Evolutionary conservation across 2,113 vertebrate genomes (phyloP).

Genomic region (Motacilla tschutschensis): DNA sequence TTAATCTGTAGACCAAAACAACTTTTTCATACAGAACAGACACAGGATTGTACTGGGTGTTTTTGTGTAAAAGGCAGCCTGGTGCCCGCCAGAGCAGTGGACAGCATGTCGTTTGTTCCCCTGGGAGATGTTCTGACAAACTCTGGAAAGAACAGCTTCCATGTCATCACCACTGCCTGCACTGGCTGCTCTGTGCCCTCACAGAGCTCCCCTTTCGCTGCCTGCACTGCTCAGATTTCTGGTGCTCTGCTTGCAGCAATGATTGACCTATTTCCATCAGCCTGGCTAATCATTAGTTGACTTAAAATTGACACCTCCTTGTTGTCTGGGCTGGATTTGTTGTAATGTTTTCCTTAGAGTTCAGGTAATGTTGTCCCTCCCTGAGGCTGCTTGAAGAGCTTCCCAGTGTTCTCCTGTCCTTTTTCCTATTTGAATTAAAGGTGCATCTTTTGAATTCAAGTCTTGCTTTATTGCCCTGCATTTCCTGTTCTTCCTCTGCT

Average conservation of each 20-base stretch:
- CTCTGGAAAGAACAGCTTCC: slow-evolving; percentile 51
- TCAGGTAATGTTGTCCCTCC: neutral
- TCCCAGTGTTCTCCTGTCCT: neutral
- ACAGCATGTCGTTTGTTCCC: slow-evolving; percentile 62
- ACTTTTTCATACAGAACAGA: slow-evolving; percentile 57
- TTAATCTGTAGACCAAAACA: slow-evolving; percentile 31
- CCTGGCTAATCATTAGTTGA: slow-evolving; percentile 52
- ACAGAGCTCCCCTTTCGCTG: neutral
- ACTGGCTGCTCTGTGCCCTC: slow-evolving; percentile 15
- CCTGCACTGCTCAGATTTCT: slow-evolving; percentile 49
- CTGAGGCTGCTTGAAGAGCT: neutral
- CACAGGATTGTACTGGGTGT: slow-evolving; percentile 57
- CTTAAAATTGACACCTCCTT: slow-evolving; percentile 36
- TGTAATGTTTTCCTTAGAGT: neutral
- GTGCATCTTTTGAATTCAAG: neutral
- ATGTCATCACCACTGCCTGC: slow-evolving; percentile 8
- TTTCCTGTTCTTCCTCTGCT: neutral
- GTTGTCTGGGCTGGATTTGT: neutral
- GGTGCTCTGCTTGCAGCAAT: slow-evolving; percentile 47
- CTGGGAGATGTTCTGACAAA: slow-evolving; percentile 47
- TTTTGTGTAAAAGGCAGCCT: slow-evolving; percentile 49
- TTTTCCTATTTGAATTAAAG: neutral
- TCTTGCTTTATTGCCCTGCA: neutral
- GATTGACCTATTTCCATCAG: slow-evolving; percentile 58
- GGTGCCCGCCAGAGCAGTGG: slow-evolving; percentile 5